phyloP scores from a whole-genome alignment of 2,888 invertebrate species.

The Phrixothrix hirtus region DNA sequence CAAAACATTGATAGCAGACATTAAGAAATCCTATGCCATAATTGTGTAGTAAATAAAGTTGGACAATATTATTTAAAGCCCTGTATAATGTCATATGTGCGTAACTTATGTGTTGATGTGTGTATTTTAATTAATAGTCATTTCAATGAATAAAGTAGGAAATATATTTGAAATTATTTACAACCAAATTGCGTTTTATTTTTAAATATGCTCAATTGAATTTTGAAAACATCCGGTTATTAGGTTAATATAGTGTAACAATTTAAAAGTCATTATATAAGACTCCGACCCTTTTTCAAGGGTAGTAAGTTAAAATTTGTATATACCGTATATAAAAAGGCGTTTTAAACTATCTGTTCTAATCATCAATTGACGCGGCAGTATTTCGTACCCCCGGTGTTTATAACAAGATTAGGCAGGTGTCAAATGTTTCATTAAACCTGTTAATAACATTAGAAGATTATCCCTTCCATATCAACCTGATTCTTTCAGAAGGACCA shows the following conservation, averaged over 20 bases:
- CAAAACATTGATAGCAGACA: too few species aligned
- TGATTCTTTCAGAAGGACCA: constrained; percentile 16
- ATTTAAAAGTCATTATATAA: constrained; percentile 27
- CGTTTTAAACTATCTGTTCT: constrained; percentile 30
- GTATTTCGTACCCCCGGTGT: constrained; percentile 31
- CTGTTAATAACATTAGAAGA: constrained; percentile 36
- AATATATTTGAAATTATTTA: too few species aligned
- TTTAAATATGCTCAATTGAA: constrained; percentile 21
- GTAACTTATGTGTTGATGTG: too few species aligned
- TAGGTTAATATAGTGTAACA: constrained; percentile 22
- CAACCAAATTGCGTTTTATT: constrained; percentile 16
- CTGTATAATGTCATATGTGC: too few species aligned
- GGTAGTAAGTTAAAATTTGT: constrained; percentile 20
- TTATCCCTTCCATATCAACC: constrained; percentile 27
- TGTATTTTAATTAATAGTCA: too few species aligned
- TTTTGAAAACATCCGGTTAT: constrained; percentile 27
- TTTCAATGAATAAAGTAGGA: too few species aligned
- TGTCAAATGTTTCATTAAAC: constrained; percentile 43
- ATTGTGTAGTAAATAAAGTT: too few species aligned
- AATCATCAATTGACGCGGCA: constrained; percentile 20
- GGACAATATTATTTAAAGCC: too few species aligned
- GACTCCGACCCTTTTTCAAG: constrained; percentile 8
- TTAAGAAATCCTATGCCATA: too few species aligned
- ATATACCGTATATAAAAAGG: constrained; percentile 26
- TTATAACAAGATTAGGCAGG: constrained; percentile 43